These are phyloP conservation scores for Zapornia atra DNA, from an alignment of 2,113 vertebrate genomes.

Conservation along the genomic window DNA sequence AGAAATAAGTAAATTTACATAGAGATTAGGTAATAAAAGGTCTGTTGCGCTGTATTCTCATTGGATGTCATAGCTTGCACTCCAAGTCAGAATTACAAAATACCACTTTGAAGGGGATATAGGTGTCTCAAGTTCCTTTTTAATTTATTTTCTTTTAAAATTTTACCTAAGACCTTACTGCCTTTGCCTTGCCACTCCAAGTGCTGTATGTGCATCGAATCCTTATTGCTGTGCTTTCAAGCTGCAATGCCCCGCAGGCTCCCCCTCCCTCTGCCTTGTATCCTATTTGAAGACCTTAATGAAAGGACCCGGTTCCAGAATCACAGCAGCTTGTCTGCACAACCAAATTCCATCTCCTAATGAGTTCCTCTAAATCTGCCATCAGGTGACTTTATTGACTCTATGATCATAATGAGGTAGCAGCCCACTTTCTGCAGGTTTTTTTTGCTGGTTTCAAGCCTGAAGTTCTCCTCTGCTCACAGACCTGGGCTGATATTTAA, in stretches of 20 bases:
- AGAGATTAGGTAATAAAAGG: conserved; percentile 56
- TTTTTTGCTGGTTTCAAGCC: conserved; percentile 36
- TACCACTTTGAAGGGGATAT: conserved; percentile 2
- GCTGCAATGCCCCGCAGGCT: conserved; percentile 32
- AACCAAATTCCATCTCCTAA: conserved; percentile 75
- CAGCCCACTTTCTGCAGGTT: conserved; percentile 60
- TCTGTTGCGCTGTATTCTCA: conserved; percentile 25
- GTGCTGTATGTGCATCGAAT: conserved; percentile 14
- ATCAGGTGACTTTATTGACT: conserved; percentile 81
- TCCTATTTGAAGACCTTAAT: conserved; percentile 75
- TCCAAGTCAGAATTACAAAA: conserved; percentile 26
- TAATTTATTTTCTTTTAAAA: conserved; percentile 31
- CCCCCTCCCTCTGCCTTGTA: conserved; percentile 26
- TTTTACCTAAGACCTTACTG: not conserved
- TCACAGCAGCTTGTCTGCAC: conserved; percentile 61
- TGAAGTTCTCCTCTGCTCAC: not conserved
- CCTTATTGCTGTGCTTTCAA: conserved; percentile 29
- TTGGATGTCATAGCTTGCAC: not conserved
- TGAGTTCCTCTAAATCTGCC: conserved; percentile 81
- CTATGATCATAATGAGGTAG: conserved; percentile 77
- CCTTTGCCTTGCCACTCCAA: not conserved
- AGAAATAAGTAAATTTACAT: conserved; percentile 43
- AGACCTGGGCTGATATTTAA: conserved; percentile 64
- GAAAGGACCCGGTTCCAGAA: conserved; percentile 67
- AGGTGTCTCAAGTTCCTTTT: not conserved